Base-by-base conservation (phyloP, 2,888 invertebrate species). In the Nudaria mundana region DNA sequence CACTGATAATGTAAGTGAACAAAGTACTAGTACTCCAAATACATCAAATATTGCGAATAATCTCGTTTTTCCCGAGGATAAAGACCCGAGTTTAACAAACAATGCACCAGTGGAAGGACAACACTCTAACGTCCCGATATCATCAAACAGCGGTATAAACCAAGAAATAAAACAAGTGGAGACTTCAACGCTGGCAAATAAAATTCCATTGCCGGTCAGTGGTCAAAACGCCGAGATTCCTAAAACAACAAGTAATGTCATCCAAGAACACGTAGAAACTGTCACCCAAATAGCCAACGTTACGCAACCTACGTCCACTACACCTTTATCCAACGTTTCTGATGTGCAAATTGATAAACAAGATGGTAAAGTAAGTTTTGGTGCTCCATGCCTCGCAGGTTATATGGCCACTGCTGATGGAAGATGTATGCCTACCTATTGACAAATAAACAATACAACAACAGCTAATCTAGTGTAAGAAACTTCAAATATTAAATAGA, bases 381-480 rank as follows among this genome's bases (percentile, higher is more conserved):
- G 39, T 3, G 85, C 58, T 18, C 67, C 60, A 15, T 86, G 87
- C 56, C 24, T 68, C 3, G 8, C 72, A 12, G 85, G 85, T 1
- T 84, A 49, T 47, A 38, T 59, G 45, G 70, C 75, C 7, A 82
- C 84, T 6, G 28, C 63, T 24, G 85, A 85, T 46, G 83, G 83
- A 45, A 74, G 81, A 60, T 86, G 86, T 56, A 76, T 71, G 64
- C 66, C 75, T 37, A 61, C 61, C 10, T 73, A 56, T 48, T 54
- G 28, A 58, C 31, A 47, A 4, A 14, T 7, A 11, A 24, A 16
- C 2, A 10, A 16, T n/a, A 8, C 14, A 7, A 26, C 13, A 13
- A 13, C 5, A 26, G 8, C 13, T 7, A 13, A 7, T 13, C 8
- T 14, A 3, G 6, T 3, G 5, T 26, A 26, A 13, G 11, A n/a